Conservation (phyloP, 2,888 invertebrate genomes). For the Camponotus fellah region DNA sequence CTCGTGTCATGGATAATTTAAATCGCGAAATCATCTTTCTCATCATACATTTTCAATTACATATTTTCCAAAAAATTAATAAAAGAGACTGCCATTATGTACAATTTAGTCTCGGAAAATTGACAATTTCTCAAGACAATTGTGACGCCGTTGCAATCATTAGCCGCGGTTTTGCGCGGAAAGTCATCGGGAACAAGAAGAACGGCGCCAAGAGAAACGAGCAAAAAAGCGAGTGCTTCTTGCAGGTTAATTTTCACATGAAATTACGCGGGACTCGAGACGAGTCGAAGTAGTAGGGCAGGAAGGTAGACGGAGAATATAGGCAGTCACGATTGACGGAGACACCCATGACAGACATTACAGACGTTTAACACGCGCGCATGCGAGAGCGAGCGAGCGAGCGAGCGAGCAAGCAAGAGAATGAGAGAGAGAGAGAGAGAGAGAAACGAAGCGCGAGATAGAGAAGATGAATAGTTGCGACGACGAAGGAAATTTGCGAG, state of each 20-base stretch:
- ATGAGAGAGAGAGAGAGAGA: neutral
- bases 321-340: neutral
- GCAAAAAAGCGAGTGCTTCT: neutral
- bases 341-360: conserved; percentile 23
- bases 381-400: neutral
- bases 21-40: neutral
- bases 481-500: neutral
- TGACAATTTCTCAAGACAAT: conserved; percentile 38
- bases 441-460: neutral
- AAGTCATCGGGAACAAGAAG: conserved; percentile 21
- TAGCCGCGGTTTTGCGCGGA: conserved; percentile 23
- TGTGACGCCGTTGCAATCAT: conserved; percentile 10
- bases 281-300: neutral
- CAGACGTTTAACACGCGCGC: neutral
- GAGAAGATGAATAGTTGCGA: neutral
- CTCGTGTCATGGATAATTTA: neutral
- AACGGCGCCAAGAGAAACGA: neutral
- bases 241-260: conserved; percentile 38
- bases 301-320: neutral
- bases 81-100: neutral
- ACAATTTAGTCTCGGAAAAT: conserved; percentile 3
- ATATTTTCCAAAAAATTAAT: neutral
- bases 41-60: neutral
- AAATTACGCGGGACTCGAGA: conserved; percentile 5
- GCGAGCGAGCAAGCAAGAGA: too few relatives aligned